These are phyloP conservation scores for Ashinkailepas kermadecensis DNA, from an alignment of 2,888 invertebrate species.

Conservation along the genomic window DNA sequence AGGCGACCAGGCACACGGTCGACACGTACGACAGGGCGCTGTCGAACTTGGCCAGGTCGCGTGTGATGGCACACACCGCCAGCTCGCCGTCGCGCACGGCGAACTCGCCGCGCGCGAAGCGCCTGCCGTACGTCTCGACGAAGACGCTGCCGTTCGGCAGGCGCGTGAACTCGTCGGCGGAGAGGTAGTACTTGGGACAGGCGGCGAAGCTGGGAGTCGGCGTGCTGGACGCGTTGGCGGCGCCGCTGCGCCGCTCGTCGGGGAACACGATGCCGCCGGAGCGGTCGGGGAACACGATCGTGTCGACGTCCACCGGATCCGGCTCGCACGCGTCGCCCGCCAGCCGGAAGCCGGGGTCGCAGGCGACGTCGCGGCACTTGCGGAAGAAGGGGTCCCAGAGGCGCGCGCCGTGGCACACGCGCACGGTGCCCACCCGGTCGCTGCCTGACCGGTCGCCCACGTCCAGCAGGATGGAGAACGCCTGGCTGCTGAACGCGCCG, in stretches of 20 bases:
- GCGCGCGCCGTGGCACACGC: not conserved
- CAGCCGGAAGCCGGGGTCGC: not conserved
- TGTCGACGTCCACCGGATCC: not conserved
- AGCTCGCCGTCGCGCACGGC: constrained; percentile 20
- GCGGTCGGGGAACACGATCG: not conserved
- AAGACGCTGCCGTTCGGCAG: not conserved
- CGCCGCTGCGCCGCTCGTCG: not conserved
- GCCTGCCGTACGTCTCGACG: not conserved
- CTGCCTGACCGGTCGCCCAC: not conserved
- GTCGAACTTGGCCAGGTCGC: constrained; percentile 36
- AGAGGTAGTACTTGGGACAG: constrained; percentile 41
- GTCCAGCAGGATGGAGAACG: constrained; percentile 2
- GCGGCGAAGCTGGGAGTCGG: constrained; percentile 32
- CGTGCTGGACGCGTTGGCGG: not conserved
- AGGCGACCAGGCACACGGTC: constrained; percentile 45
- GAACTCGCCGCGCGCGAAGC: constrained; percentile 4
- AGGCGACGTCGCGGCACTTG: not conserved
- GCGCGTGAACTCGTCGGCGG: constrained; percentile 37
- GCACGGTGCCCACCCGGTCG: not conserved
- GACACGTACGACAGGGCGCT: constrained; percentile 43
- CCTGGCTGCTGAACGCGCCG: not conserved
- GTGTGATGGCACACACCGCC: constrained; percentile 15
- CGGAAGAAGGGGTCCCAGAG: not conserved
- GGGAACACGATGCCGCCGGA: not conserved
- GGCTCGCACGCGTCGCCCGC: not conserved